Base-by-base conservation (phyloP, 2,113 vertebrate genomes). In the Phyllostomus discolor region DNA sequence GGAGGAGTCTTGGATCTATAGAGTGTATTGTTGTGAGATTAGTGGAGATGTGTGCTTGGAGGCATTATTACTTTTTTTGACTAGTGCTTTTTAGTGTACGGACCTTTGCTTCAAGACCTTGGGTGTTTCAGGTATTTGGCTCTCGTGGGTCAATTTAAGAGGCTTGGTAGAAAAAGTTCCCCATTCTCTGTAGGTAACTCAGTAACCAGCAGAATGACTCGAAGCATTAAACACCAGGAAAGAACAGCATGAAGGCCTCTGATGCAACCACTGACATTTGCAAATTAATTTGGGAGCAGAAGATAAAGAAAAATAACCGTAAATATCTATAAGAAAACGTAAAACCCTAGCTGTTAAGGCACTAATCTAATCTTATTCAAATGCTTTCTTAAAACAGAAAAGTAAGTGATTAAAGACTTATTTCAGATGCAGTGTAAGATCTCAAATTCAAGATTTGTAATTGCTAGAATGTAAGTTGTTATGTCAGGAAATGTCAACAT, bases 401-500 rank as follows among this genome's bases (percentile, higher is more conserved):
- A 15, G 5, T 31, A 75, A 80, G 22, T 66, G n/a, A 59, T 57
- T 72, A 52, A 66, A 86, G 26, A 66, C 38, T 75, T 62, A 86
- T 52, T 91, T 26, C 33, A 92, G 41, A n/a, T 54, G 7, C 7
- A 33, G 33, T 57, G 31, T 66, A 92, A 90, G n/a, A 59, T 82
- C 91, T 96, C 88, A 93, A 95, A 83, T 59, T 9, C 38, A 94
- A 95, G 66, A 38, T 95, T 69, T 96, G 35, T 83, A 79, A 70
- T 67, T 86, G 22, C 31, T 90, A 79, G 31, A 81, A 86, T 80
- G 8, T 78, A 86, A 90, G 3, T 86, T 89, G 22, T 91, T 69
- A 92, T 1, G 73, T 62, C 0, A 19, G 98, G 92, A 92, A 75
- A 95, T 90, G 50, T 66, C n/a, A 35, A 38, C 97, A 98, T 98